Evolutionary conservation across 2,888 invertebrate genomes (phyloP), one percentile per base, ranked within the genome.

Genomic region (Malthinus seriepunctatus): DNA sequence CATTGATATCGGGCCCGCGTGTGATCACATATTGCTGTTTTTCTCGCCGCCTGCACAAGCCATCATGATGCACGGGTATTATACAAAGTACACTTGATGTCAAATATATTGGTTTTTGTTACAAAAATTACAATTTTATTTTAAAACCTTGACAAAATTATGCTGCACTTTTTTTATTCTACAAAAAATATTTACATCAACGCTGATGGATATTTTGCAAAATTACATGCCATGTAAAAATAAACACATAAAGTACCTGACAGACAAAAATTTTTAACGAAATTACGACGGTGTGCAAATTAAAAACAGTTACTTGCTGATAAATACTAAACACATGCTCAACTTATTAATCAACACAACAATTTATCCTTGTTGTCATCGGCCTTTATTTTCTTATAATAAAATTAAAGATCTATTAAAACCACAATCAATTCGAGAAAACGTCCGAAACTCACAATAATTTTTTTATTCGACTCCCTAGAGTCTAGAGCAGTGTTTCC

Each of bases 21-120:
- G 73, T 70, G 75, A 76, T 74, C 73, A 74, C 74, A 78, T 77
- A 77, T 76, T 77, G 76, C 74, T 70, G 74, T 77, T 78, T 78
- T 78, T 77, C 73, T 70, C 67, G 62, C 60, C 49, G 63, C 63
- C 61, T 59, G 62, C 63, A 51, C 51, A 52, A 51, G 58, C 61
- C 61, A 63, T 63, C 61, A 63, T 56, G 61, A 42, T 58, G 55
- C 56, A 46, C 56, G 56, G 23, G 56, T 55, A 63, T 63, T 62
- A 60, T 39, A 42, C 39, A 42, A 52, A 48, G 62, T 62, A 56
- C 63, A 62, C 61, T 63, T 37, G 45, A 51, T 23, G 59, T 52
- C 42, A 52, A 33, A 14, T n/a, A 15, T 51, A 10, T 37, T 46
- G 51, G 39, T 15, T 38, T 42, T 14, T 42, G 11, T 33, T 23